Base-by-base conservation (phyloP, 2,888 invertebrate species). In the Parthenolecanium corni region DNA sequence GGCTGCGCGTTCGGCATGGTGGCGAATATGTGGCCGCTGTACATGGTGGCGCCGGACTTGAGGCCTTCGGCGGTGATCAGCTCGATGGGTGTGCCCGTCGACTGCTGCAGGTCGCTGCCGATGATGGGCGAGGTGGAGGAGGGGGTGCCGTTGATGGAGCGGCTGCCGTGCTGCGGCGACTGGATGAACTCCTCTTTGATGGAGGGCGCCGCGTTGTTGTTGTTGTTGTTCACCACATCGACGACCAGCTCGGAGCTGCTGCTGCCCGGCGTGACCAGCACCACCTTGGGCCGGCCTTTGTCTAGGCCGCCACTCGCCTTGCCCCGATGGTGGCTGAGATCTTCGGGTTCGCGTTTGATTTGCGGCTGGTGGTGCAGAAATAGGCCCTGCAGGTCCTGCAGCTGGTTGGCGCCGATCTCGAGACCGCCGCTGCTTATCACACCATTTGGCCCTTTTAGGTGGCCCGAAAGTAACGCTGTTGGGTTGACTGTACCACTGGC, bases 311-410 rank as follows among this genome's bases (percentile, higher is more conserved):
- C 31, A 46, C 36, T 47, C 21, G 23, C 49, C 51, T 64, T 61
- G 44, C 21, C 42, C 14, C 62, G 49, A 49, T 62, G 77, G 70
- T 77, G 77, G 78, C 85, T 86, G 69, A 86, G 79, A 75, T 87
- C 87, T 77, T 86, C 86, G 71, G 86, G 86, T 76, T 86, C 87
- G 74, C 86, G 81, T 77, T 86, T 86, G 74, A 86, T 84, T 73
- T 81, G 80, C 18, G 66, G 67, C 52, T 66, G 66, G 42, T 68
- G 69, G 58, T 71, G 77, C 70, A 77, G 74, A 73, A 78, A 78
- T 71, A 78, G 74, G 69, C 77, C 77, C 71, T 76, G 77, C 69
- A 78, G 74, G 70, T 78, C 78, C 71, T 75, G 71, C 68, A 74
- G 71, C 69, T 66, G 66, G 75, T 76, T 71, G 75, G 74, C 72